Base-by-base conservation (phyloP, 2,888 invertebrate species). In the Syrphus vitripennis region DNA sequence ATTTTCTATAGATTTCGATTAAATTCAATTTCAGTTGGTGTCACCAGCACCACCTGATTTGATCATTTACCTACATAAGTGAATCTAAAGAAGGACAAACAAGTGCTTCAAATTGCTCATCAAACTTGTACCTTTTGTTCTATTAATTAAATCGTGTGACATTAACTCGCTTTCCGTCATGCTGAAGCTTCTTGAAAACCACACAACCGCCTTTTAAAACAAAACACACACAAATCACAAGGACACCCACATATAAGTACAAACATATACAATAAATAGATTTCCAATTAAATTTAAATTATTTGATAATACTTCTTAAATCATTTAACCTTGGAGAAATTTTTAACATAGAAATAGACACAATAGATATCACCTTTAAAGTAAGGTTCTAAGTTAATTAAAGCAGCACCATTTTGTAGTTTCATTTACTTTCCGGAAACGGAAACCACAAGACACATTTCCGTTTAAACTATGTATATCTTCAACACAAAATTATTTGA, bases 271-370 rank as follows among this genome's bases (percentile, higher is more conserved):
- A 63, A 72, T 45, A 16, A 69, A 61, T 55, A 55, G 67, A 69
- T 74, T 78, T 74, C 5, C 55, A 57, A 79, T 83, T 74, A 61
- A 79, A 79, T 65, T 59, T 21, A 14, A 83, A 79, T 83, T 75
- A 65, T 5, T 12, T 3, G 31, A 34, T 50, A 48, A 61, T 65
- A 72, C 45, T 59, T 67, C 45, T 37, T 69, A 59, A 65, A 50
- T 53, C 24, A 53, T 50, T 69, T 26, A 29, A 14, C 34, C 21
- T n/a, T 12, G 0, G 16, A 37, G 34, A n/a, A 31, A n/a, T 26
- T 21, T n/a, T 3, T 14, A 37, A 14, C 5, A 21, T 1, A 24
- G 4, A 12, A 21, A 45, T 75, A 70, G n/a, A 61, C 37, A 55
- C 45, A 57, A 26, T n/a, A n/a, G n/a, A n/a, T 29, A 57, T 69